Conservation (phyloP, 2,888 invertebrate genomes). For the Eupithecia exiguata region DNA sequence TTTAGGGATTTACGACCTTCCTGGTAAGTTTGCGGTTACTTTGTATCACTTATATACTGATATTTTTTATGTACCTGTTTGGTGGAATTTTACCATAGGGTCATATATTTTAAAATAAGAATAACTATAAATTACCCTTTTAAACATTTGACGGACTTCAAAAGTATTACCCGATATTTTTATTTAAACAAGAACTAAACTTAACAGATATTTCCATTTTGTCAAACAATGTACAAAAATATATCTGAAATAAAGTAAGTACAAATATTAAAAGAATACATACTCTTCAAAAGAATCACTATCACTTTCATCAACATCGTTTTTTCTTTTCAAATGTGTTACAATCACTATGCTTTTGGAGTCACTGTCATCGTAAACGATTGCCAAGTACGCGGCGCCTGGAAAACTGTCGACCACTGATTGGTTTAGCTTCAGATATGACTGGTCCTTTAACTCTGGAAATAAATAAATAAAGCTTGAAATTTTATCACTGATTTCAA, state of each 20-base stretch:
- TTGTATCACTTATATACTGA: not conserved
- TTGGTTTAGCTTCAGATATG: conserved; percentile 9
- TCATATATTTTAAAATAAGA: not conserved
- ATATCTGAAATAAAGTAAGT: not conserved
- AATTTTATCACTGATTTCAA: conserved; percentile 12
- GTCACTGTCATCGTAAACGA: not conserved
- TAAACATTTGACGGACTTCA: not conserved
- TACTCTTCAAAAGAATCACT: not conserved
- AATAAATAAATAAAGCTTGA: not conserved
- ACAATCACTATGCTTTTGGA: not conserved
- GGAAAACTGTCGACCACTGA: not conserved
- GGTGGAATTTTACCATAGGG: not conserved
- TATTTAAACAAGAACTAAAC: not conserved
- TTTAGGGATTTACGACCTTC: conserved; percentile 14
- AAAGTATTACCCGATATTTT: not conserved
- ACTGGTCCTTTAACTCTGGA: conserved; percentile 15
- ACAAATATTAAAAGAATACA: not conserved
- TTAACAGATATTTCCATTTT: not conserved
- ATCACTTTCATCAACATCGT: not conserved
- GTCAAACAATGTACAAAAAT: not conserved
- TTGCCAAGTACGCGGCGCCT: not conserved
- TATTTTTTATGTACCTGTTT: not conserved
- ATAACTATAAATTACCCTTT: not conserved
- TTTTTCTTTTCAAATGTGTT: conserved; percentile 1
- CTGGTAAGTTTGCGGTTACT: not conserved